Base-by-base conservation (phyloP, 1,140 invertebrate genomes). In the Pseudoatta argentina region DNA sequence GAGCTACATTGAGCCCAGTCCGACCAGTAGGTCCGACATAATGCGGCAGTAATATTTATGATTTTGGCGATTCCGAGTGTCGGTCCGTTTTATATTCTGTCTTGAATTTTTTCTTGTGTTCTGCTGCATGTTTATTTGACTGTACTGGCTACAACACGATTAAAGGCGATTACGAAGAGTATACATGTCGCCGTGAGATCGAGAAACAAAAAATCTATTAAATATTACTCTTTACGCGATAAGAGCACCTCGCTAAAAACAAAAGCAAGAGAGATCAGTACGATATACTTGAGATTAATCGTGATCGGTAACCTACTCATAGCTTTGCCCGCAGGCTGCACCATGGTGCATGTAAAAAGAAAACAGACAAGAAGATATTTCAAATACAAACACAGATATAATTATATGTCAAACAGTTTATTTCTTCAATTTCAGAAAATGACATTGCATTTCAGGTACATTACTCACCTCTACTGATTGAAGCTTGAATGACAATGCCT, bases 1-100 rank as follows among this genome's bases (percentile, higher is more conserved):
- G 34, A 27, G n/a, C 44, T 79, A 57, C n/a, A 3, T 14, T 30
- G 10, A 71, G 16, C 10, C 10, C 8, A 44, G 10, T 44, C 39
- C 39, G 39, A 44, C 27, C n/a, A 64, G 57, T 55, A 67, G 30
- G 3, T 81, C 18, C 39, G 57, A 83, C 34, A 63, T 82, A 83
- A 7, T 21, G 10, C 10, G 67, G 18, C 6, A 12, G 18, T 72
- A 18, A 57, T 57, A 67, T 85, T 66, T 89, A 93, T 67, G 92
- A 88, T 88, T 92, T 93, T n/a, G 92, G 89, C 3, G 91, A 86
- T 73, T 89, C 76, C 53, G 88, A 86, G 0, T 89, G 76, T 69
- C 66, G 81, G 39, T 88, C 76, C 51, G 77, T 61, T 85, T 92
- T 91, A 27, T 21, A 82, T 30, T 86, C 83, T 64, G 78, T n/a